Percentiles rank a stretch among this genome's conserved stretches.
Evolutionary conservation across 2,113 vertebrate species (phyloP).

Genomic region (Probosciger aterrimus): DNA sequence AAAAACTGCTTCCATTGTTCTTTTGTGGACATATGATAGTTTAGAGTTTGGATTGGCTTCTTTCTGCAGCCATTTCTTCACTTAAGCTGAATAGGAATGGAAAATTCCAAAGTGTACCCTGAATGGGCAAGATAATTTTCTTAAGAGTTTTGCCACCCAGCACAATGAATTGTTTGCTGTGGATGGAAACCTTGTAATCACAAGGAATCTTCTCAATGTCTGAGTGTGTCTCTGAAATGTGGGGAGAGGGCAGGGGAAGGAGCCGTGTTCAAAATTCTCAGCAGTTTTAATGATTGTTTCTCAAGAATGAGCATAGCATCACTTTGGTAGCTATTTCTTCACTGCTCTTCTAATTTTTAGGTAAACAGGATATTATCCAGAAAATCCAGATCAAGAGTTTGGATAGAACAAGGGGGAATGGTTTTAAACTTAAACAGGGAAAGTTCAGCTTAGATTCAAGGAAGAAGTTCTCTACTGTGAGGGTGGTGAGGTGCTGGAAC

Average conservation of each 20-base stretch:
- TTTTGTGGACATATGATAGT: constrained; percentile 6
- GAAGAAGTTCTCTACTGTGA: not conserved
- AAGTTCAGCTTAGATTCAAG: not conserved
- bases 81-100: not conserved
- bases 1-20: constrained; percentile 12
- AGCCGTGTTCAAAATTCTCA: not conserved
- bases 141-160: not conserved
- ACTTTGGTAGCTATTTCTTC: not conserved
- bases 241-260: not conserved
- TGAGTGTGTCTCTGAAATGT: not conserved
- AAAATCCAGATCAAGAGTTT: not conserved
- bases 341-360: not conserved
- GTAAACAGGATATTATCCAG: not conserved
- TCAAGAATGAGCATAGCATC: not conserved
- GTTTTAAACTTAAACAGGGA: not conserved
- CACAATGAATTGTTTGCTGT: not conserved
- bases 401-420: not conserved
- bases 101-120: not conserved
- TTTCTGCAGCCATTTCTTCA: not conserved
- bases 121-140: not conserved
- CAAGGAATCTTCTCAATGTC: not conserved
- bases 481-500: not conserved
- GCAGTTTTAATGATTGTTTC: not conserved
- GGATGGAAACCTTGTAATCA: not conserved
- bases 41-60: not conserved